These are phyloP conservation scores for Pelobates cultripes DNA, from an alignment of 2,797 vertebrate genomes.

Conservation along the genomic window DNA sequence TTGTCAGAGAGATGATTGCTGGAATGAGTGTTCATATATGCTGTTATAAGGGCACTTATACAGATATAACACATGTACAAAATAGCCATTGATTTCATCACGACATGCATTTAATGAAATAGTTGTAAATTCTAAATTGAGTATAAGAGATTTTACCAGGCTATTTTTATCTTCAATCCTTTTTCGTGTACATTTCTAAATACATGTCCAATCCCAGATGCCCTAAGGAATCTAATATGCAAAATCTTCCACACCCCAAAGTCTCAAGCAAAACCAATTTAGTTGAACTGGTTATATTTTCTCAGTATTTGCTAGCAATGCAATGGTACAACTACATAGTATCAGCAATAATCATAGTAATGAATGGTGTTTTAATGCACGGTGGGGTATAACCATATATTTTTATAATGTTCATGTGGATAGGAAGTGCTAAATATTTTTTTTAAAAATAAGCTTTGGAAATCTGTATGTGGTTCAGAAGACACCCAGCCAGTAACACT, in stretches of 20 bases:
- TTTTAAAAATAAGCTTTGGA: neutral
- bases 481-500: conserved; percentile 22
- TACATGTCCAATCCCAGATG: neutral
- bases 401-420: neutral
- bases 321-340: neutral
- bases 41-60: neutral
- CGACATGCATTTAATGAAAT: neutral
- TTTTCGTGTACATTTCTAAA: neutral
- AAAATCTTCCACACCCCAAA: neutral
- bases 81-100: neutral
- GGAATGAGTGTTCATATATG: neutral
- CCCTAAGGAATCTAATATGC: neutral
- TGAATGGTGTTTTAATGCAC: conserved; percentile 15
- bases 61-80: neutral
- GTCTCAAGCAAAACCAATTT: neutral
- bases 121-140: neutral
- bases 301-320: neutral
- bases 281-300: neutral
- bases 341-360: neutral
- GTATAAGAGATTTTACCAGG: neutral
- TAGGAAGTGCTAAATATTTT: neutral
- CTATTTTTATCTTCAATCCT: neutral
- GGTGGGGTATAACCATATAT: neutral
- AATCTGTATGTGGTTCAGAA: conserved; percentile 9
- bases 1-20: neutral